phyloP scores from a whole-genome alignment of 2,113 vertebrate species.

The Scophthalmus maximus region DNA sequence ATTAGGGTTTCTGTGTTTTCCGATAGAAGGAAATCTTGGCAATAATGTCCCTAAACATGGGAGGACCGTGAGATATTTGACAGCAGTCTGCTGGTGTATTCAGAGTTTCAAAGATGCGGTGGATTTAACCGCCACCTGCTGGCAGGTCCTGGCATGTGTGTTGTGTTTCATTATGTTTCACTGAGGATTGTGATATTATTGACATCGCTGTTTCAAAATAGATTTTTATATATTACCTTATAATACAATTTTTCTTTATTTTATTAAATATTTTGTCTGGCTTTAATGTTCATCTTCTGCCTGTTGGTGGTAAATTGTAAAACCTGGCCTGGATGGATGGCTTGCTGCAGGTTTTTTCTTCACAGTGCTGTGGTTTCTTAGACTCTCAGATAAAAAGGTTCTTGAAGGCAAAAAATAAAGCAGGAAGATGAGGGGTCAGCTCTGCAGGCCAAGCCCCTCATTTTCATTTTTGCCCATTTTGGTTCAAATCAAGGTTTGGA shows the following conservation, averaged over 20 bases:
- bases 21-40: background rate
- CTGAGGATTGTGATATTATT: background rate
- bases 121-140: conserved; percentile 69
- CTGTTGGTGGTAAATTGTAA: conserved; percentile 1
- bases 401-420: too few species aligned
- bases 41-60: conserved; percentile 24
- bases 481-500: too few species aligned
- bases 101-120: background rate
- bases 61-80: background rate
- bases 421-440: too few species aligned
- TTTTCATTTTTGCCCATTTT: too few species aligned
- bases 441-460: too few species aligned
- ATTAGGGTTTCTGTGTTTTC: conserved; percentile 7
- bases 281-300: background rate
- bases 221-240: background rate
- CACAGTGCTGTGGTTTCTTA: too few species aligned
- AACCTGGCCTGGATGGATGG: conserved; percentile 24
- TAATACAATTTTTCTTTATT: background rate
- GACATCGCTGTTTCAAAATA: background rate
- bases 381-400: too few species aligned
- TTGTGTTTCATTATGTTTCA: background rate
- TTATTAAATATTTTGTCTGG: background rate
- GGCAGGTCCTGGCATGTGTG: conserved; percentile 7
- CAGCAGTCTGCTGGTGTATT: conserved; percentile 7
- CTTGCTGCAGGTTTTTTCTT: background rate